Base-by-base conservation (phyloP, 2,888 invertebrate species). In the Calliopum simillimum region DNA sequence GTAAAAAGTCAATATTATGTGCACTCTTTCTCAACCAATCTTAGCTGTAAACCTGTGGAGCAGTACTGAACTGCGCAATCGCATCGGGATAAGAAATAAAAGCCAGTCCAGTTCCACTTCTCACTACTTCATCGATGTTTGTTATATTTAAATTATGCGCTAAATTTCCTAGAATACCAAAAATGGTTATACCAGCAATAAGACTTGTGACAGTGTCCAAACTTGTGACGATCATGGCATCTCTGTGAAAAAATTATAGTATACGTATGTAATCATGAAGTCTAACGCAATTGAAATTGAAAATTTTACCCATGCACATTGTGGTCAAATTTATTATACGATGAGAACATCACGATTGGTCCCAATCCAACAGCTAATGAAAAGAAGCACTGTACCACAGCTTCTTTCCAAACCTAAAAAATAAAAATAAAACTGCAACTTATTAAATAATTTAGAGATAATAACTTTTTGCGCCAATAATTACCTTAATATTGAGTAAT, bases 41-140 rank as follows among this genome's bases (percentile, higher is more conserved):
- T 4, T 33, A 33, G 4, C 33, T 33, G 4, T 33, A 33, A 33
- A 33, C 33, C 33, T 33, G 94, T 1, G 94, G 94, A 11, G 91
- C 89, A 14, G 88, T 86, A 47, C 89, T 87, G 75, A 95, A 93
- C 79, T 93, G 91, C 0, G 93, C 89, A 68, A 95, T 91, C 1
- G 94, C 94, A 80, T 94, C 94, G 1, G 95, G 95, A 83, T 95
- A 95, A 0, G 94, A 94, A 69, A 95, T 89, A 80, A 95, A 95
- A 1, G 95, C 94, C 63, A 95, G 85, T 0, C 94, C 93, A 0
- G 93, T 91, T 11, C 94, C 94, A 41, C 92, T 91, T 4, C 91
- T 90, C 0, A 94, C 90, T 2, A 93, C 92, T 0, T 89, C 85
- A 0, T 86, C 80, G 3, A 93, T 90, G 12, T 91, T 89, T 6